phyloP scores from a whole-genome alignment of 2,113 vertebrate genomes.

The Manacus vitellinus region DNA sequence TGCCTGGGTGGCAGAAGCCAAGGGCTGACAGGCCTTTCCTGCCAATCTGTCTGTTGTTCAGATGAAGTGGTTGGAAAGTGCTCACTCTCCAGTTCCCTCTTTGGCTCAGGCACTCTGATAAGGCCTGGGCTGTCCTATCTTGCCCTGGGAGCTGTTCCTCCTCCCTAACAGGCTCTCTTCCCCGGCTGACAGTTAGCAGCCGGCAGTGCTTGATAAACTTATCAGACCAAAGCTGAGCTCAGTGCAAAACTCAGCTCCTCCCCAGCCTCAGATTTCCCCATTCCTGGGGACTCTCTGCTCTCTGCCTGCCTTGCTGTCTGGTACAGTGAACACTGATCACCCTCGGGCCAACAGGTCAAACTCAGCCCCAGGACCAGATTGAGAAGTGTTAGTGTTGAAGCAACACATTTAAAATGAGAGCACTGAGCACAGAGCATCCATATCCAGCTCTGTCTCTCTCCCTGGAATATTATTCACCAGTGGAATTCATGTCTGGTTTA shows the following conservation, averaged over 20 bases:
- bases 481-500: neutral
- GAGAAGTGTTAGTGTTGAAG: neutral
- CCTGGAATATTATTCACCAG: neutral
- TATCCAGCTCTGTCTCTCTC: neutral
- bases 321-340: neutral
- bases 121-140: slow-evolving; percentile 68
- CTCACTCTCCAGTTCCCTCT: slow-evolving; percentile 40
- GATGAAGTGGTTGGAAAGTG: slow-evolving; percentile 55
- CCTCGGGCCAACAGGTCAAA: neutral
- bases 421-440: rapidly evolving
- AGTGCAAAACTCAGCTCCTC: slow-evolving; percentile 30
- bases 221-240: slow-evolving; percentile 77
- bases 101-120: slow-evolving; percentile 65
- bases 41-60: slow-evolving; percentile 39
- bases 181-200: slow-evolving; percentile 82
- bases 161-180: slow-evolving; percentile 33
- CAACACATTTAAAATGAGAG: neutral
- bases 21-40: slow-evolving; percentile 22
- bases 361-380: slow-evolving; percentile 19
- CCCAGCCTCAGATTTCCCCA: slow-evolving; percentile 84
- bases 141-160: slow-evolving; percentile 49
- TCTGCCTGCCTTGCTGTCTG: neutral
- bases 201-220: slow-evolving; percentile 84
- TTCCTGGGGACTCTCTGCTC: slow-evolving; percentile 13
- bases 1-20: neutral